Evolutionary conservation across 2,797 vertebrate genomes (phyloP).

Genomic region (Acrossocheilus fasciatus): DNA sequence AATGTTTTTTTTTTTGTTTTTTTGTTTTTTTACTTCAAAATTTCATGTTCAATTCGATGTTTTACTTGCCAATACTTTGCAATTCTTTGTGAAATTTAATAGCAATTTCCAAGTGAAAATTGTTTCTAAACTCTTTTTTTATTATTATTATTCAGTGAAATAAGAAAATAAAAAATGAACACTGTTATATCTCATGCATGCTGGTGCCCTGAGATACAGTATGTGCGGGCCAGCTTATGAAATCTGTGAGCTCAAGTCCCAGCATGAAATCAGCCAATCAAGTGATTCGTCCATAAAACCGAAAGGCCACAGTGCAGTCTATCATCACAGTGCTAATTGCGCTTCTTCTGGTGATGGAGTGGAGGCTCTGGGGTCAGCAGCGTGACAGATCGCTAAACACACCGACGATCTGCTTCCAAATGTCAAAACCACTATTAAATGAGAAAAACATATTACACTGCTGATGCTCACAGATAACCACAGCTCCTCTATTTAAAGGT

Average conservation of each 20-base stretch:
- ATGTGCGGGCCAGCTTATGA: constrained; percentile 28
- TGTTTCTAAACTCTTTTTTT: too few relatives aligned
- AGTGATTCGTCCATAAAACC: constrained; percentile 6
- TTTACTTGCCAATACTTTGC: background rate
- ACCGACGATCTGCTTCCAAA: constrained; percentile 55
- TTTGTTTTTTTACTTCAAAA: too few relatives aligned
- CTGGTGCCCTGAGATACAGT: background rate
- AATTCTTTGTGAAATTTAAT: background rate
- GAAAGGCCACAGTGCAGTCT: constrained; percentile 30
- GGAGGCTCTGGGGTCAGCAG: constrained; percentile 36
- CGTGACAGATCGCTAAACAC: constrained; percentile 53
- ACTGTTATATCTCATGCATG: background rate
- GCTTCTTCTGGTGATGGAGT: constrained; percentile 39
- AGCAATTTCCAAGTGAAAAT: background rate
- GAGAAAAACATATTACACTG: constrained; percentile 7
- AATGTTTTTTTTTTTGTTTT: too few relatives aligned
- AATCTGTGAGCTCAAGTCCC: constrained; percentile 14
- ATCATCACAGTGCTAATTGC: constrained; percentile 53
- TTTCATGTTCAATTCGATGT: too few relatives aligned
- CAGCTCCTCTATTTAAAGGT: constrained; percentile 19
- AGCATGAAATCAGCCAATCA: constrained; percentile 24
- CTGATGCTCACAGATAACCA: background rate
- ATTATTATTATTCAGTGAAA: background rate
- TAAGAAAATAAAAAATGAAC: background rate
- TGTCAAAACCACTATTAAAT: constrained; percentile 53